Percentiles rank a stretch among this genome's conserved stretches.
Evolutionary conservation across 2,888 invertebrate genomes (phyloP).

Genomic region (Tyria jacobaeae): DNA sequence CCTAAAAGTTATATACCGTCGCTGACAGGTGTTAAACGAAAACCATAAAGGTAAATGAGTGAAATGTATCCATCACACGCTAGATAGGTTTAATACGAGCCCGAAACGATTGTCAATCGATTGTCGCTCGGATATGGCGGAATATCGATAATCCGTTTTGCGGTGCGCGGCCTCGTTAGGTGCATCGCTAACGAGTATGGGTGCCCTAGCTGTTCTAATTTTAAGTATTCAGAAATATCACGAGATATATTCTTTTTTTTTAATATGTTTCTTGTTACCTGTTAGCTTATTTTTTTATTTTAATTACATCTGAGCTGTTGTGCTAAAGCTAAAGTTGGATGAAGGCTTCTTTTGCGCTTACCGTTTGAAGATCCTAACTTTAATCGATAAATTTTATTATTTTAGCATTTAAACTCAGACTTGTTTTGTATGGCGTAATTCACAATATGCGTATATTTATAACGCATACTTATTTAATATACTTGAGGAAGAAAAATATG

Average conservation of each 20-base stretch:
- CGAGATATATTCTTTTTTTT: background rate
- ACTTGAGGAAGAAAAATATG: conserved; percentile 25
- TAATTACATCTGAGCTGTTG: background rate
- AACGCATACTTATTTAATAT: conserved; percentile 27
- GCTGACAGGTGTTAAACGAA: conserved; percentile 19
- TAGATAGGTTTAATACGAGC: conserved; percentile 40
- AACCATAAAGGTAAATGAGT: conserved; percentile 26
- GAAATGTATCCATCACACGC: conserved; percentile 40
- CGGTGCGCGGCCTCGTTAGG: conserved; percentile 53
- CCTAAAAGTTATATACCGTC: background rate
- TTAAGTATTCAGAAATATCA: conserved; percentile 42
- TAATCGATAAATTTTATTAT: background rate
- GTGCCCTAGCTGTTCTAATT: conserved; percentile 49
- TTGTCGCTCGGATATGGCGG: conserved; percentile 50
- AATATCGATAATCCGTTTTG: conserved; percentile 55
- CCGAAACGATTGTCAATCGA: conserved; percentile 53
- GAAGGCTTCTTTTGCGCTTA: too few species aligned
- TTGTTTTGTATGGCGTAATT: conserved; percentile 1
- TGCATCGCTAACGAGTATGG: conserved; percentile 54
- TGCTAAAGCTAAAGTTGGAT: background rate
- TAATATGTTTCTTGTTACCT: background rate
- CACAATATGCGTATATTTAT: conserved; percentile 9
- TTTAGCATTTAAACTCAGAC: background rate
- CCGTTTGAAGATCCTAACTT: background rate
- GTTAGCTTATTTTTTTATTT: background rate